phyloP scores from a whole-genome alignment of 1,140 invertebrate species.

The Apis florea region DNA sequence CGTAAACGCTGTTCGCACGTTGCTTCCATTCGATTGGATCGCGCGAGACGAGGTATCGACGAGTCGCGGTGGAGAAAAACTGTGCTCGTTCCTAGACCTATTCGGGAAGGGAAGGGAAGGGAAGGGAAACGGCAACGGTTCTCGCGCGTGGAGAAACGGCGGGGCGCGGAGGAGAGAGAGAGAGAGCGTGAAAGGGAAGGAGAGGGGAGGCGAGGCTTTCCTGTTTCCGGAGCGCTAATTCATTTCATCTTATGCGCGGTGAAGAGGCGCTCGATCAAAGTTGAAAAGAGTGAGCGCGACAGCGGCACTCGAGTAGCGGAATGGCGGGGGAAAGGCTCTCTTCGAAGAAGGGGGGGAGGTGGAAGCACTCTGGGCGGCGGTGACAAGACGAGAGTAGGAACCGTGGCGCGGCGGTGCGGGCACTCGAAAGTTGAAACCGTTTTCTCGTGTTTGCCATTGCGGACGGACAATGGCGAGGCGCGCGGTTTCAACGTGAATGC shows the following conservation, averaged over 20 bases:
- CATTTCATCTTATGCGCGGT: slow-evolving; percentile 77
- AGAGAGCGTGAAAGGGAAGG: neutral
- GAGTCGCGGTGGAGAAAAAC: slow-evolving; percentile 28
- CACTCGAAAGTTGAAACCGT: slow-evolving; percentile 76
- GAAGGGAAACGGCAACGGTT: slow-evolving; percentile 53
- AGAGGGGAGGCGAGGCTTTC: slow-evolving; percentile 41
- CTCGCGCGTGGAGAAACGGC: slow-evolving; percentile 18
- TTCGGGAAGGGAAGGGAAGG: too few species aligned
- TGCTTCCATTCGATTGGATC: too few species aligned
- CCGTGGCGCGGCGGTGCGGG: slow-evolving; percentile 45
- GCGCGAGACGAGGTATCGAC: too few species aligned
- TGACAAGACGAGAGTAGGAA: slow-evolving; percentile 32
- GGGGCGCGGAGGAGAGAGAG: neutral
- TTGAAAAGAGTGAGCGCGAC: slow-evolving; percentile 71
- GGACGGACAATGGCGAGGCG: slow-evolving; percentile 51
- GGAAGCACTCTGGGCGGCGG: slow-evolving; percentile 4
- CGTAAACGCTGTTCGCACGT: too few species aligned
- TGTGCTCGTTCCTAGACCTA: slow-evolving; percentile 10
- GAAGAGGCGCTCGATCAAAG: slow-evolving; percentile 79
- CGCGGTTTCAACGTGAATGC: slow-evolving; percentile 55
- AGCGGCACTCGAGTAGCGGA: slow-evolving; percentile 67
- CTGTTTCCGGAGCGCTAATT: slow-evolving; percentile 70
- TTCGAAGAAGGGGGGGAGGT: too few species aligned
- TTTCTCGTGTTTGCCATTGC: slow-evolving; percentile 59
- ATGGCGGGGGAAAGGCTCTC: slow-evolving; percentile 43